phyloP scores from a whole-genome alignment of 2,888 invertebrate genomes.

The Tetranychus truncatus region DNA sequence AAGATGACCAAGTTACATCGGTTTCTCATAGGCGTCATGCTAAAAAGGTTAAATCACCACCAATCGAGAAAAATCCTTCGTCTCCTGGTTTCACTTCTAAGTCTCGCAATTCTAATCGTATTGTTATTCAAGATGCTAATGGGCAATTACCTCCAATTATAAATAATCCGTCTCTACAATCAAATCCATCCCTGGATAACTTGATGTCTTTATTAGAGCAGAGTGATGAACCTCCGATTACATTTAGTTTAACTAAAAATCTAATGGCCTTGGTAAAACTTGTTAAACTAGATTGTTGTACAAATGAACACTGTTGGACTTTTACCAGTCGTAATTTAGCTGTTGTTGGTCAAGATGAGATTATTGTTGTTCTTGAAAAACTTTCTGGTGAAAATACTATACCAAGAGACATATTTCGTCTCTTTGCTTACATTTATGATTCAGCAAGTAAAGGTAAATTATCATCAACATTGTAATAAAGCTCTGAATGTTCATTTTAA shows the following conservation, averaged over 20 bases:
- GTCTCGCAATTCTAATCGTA: conserved; percentile 8
- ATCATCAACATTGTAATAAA: background rate
- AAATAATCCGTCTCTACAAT: conserved; percentile 12
- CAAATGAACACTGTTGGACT: conserved; percentile 49
- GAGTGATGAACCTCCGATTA: conserved; percentile 39
- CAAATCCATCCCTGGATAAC: conserved; percentile 14
- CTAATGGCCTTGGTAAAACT: conserved; percentile 54
- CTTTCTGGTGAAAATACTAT: conserved; percentile 42
- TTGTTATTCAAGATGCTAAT: conserved; percentile 28
- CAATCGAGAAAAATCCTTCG: conserved; percentile 2
- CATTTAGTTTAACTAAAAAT: conserved; percentile 55
- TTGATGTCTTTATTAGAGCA: conserved; percentile 28
- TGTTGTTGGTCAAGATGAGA: conserved; percentile 62
- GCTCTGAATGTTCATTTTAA: background rate
- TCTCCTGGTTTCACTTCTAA: conserved; percentile 1
- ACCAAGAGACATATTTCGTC: conserved; percentile 54
- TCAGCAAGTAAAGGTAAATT: conserved; percentile 34
- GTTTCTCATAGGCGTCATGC: background rate
- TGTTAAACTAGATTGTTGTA: conserved; percentile 51
- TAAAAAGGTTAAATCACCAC: background rate
- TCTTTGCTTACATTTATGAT: conserved; percentile 51
- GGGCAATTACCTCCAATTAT: conserved; percentile 32
- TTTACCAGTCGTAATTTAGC: conserved; percentile 56
- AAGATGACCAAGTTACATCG: conserved; percentile 36
- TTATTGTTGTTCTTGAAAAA: conserved; percentile 51